phyloP scores from a whole-genome alignment of 2,797 vertebrate genomes.

The Bucorvus abyssinicus region DNA sequence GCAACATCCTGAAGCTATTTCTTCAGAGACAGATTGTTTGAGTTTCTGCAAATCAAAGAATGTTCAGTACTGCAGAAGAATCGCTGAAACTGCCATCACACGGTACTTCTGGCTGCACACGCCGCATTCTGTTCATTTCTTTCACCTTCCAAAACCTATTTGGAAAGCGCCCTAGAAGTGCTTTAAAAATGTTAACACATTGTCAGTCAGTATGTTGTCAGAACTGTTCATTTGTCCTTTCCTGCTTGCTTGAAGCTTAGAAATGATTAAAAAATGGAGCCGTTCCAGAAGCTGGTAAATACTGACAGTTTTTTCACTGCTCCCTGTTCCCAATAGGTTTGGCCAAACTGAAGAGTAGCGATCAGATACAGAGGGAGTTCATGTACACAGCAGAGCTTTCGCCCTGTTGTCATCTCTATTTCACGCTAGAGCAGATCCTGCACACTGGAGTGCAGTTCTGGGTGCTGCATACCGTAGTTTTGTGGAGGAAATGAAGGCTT shows the following conservation, averaged over 20 bases:
- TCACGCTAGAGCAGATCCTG: background rate
- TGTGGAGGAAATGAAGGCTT: background rate
- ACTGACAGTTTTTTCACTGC: background rate
- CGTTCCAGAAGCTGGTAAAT: slow-evolving; percentile 29
- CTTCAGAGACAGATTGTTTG: slow-evolving; percentile 54
- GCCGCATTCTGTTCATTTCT: slow-evolving; percentile 41
- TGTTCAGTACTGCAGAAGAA: slow-evolving; percentile 30
- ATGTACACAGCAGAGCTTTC: background rate
- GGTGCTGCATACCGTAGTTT: background rate
- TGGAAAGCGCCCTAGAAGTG: slow-evolving; percentile 15
- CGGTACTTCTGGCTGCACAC: slow-evolving; percentile 13
- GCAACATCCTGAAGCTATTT: slow-evolving; percentile 52
- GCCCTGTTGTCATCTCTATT: accelerated
- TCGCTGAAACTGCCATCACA: slow-evolving; percentile 13
- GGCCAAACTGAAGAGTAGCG: background rate
- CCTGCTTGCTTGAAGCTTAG: slow-evolving; percentile 22
- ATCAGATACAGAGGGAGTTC: background rate
- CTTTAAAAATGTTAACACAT: slow-evolving; percentile 35
- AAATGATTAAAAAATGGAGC: slow-evolving; percentile 20
- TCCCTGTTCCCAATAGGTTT: background rate
- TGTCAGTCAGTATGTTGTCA: slow-evolving; percentile 63
- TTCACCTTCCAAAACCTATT: slow-evolving; percentile 53
- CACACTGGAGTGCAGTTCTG: accelerated
- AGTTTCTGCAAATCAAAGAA: slow-evolving; percentile 48
- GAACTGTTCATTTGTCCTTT: slow-evolving; percentile 62